These are phyloP conservation scores for Tinea semifulvella DNA, from an alignment of 2,888 invertebrate species.

Conservation along the genomic window DNA sequence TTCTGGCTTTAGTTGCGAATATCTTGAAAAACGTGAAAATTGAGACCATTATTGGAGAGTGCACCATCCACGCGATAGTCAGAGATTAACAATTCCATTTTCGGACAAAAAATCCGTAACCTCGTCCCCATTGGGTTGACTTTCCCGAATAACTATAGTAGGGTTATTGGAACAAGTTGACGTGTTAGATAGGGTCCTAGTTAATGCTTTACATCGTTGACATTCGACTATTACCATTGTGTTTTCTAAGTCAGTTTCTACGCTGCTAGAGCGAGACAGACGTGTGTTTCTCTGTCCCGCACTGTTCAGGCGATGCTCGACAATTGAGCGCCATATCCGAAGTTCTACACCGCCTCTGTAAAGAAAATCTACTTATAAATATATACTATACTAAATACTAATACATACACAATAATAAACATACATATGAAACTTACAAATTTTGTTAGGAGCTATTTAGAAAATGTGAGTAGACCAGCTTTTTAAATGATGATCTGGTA, in stretches of 20 bases:
- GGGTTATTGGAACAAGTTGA: slow-evolving; percentile 41
- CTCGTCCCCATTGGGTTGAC: slow-evolving; percentile 35
- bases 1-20: no score
- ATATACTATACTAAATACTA: no score
- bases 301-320: slow-evolving; percentile 60
- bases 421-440: no score
- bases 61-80: slow-evolving; percentile 63
- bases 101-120: slow-evolving; percentile 37
- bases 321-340: slow-evolving; percentile 84
- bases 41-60: slow-evolving; percentile 42
- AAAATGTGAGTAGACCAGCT: no score
- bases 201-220: slow-evolving; percentile 25
- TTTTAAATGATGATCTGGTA: no score
- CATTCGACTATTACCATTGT: slow-evolving; percentile 57
- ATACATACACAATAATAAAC: no score
- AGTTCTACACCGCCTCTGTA: slow-evolving; percentile 84
- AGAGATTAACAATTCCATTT: slow-evolving; percentile 45
- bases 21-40: no score
- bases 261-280: slow-evolving; percentile 44
- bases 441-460: no score
- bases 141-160: slow-evolving; percentile 43
- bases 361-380: slow-evolving; percentile 21
- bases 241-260: slow-evolving; percentile 55
- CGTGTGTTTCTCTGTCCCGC: slow-evolving; percentile 26
- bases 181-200: slow-evolving; percentile 14